Evolutionary conservation across 2,113 vertebrate species (phyloP), one percentile per base, ranked within the genome.

Genomic region (Electrona antarctica): DNA sequence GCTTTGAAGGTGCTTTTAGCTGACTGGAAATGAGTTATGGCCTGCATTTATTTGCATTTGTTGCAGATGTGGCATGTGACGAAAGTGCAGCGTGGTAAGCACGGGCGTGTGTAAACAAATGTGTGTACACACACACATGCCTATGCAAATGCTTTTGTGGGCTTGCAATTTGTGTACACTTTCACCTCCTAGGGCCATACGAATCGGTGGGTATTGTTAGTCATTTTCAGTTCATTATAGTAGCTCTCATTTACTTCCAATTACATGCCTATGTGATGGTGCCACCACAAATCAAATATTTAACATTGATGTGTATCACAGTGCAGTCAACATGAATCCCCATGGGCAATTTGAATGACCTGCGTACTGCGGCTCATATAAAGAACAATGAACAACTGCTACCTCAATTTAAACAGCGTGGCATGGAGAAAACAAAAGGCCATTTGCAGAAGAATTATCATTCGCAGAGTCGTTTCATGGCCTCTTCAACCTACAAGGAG

Each of bases 1-100:
- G 72, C 47, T 52, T 12, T 49, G 74, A 21, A 58, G 64, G 70
- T 69, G 48, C 33, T 76, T n/a, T 77, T 79, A 60, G 6, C 56
- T 60, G 41, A 13, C 57, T 28, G 52, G 64, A 9, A 13, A 7
- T 10, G 15, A 8, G 14, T 58, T 59, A 10, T 4, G 57, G 28
- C 12, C 21, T 29, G 6, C 21, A 9, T 59, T 59, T 59, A 28
- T 59, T 54, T 12, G 11, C 11, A 54, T 54, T 54, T 12, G 51
- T n/a, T 11, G 21, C 21, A 58, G 8, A 58, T 29, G 4, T 58
- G 33, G 33, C 33, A 41, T 41, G 56, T 15, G 56, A 58, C 15
- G 56, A 58, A 4, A 29, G 8, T 29, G 8, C 8, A 58, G 9
- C 8, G 21, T 28, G 15, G 59, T 48, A 14, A 46, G 15, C 8